phyloP scores from a whole-genome alignment of 1,140 invertebrate genomes.

The Whitmania pigra region DNA sequence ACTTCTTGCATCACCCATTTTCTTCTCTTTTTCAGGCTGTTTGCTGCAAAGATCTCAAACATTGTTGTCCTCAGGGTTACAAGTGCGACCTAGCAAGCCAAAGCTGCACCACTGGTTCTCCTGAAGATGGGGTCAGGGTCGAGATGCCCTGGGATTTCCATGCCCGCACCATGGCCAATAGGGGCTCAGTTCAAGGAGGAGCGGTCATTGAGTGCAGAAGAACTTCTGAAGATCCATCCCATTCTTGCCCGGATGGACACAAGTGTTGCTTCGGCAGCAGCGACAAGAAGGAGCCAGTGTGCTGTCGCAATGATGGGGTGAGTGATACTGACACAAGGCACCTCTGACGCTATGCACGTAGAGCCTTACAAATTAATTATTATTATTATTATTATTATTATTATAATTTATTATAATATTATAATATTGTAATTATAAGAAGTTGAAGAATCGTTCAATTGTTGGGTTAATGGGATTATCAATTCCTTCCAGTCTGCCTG shows the following conservation, averaged over 20 bases:
- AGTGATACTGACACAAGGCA: too few species aligned
- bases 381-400: too few species aligned
- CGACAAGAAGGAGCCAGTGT: not conserved
- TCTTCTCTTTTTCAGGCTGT: constrained; percentile 23
- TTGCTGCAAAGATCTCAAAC: constrained; percentile 25
- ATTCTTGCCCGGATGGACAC: not conserved
- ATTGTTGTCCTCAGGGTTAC: constrained; percentile 23
- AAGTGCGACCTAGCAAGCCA: constrained; percentile 6
- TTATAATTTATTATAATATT: too few species aligned
- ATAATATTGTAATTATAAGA: too few species aligned
- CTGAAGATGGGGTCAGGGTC: not conserved
- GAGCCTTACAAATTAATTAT: too few species aligned
- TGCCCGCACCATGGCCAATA: not conserved
- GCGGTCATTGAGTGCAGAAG: not conserved
- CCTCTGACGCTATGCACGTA: too few species aligned
- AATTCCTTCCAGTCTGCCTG: not conserved
- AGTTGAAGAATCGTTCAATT: too few species aligned
- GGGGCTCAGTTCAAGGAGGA: not conserved
- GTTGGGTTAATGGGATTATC: too few species aligned
- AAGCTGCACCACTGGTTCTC: not conserved
- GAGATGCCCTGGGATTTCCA: not conserved
- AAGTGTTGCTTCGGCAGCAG: not conserved
- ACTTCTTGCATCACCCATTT: constrained; percentile 1
- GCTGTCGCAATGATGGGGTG: not conserved
- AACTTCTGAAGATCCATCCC: not conserved